These are phyloP conservation scores for Melanerpes formicivorus DNA, from an alignment of 2,113 vertebrate genomes.

Conservation along the genomic window DNA sequence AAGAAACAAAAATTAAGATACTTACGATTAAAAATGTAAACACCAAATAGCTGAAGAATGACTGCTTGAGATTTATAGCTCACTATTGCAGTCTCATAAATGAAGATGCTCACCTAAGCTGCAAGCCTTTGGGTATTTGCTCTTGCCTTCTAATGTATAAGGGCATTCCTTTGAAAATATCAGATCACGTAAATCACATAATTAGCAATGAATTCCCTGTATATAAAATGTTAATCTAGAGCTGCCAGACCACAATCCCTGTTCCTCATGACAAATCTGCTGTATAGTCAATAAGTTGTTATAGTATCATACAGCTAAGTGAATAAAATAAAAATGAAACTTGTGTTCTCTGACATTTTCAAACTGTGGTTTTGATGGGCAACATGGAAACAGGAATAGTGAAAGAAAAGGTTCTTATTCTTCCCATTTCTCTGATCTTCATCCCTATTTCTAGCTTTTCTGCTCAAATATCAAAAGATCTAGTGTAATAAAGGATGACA, in stretches of 20 bases:
- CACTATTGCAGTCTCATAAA: neutral
- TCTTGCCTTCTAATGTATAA: neutral
- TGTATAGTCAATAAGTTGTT: neutral
- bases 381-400: neutral
- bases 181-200: neutral
- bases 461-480: neutral
- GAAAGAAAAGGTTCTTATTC: neutral
- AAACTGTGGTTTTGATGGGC: neutral
- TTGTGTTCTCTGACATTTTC: neutral
- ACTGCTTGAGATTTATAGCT: neutral
- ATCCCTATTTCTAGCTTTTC: slow-evolving; percentile 10
- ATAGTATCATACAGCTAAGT: neutral
- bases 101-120: neutral
- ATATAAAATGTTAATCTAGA: neutral
- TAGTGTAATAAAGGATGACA: neutral
- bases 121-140: neutral
- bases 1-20: neutral
- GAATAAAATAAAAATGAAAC: slow-evolving; percentile 4
- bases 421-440: neutral
- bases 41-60: neutral
- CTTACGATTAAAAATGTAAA: neutral
- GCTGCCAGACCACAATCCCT: neutral
- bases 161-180: neutral
- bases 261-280: neutral
- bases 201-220: neutral